Percentiles rank a stretch among this genome's conserved stretches.
phyloP scores from a whole-genome alignment of 1,140 invertebrate genomes.

The Lucilia sericata region DNA sequence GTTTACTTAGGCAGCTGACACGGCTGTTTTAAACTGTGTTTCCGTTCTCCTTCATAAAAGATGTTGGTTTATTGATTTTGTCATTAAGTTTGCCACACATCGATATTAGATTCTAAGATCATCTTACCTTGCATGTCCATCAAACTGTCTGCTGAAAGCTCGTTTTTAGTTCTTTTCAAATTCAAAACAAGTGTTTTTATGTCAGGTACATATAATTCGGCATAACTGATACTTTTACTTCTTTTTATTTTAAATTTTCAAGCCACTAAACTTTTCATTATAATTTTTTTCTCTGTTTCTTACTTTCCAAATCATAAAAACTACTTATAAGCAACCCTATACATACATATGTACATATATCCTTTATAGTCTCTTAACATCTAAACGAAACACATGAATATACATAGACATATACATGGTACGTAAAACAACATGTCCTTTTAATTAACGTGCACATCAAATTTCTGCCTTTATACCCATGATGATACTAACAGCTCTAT shows the following conservation, averaged over 20 bases:
- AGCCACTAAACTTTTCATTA: constrained; percentile 15
- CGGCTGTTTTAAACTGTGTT: neutral
- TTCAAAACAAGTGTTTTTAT: too few relatives aligned
- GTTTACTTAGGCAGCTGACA: constrained; percentile 13
- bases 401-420: neutral
- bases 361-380: neutral
- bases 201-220: too few relatives aligned
- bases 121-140: too few relatives aligned
- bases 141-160: too few relatives aligned
- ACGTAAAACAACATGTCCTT: constrained; percentile 21
- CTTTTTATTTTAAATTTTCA: neutral
- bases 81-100: too few relatives aligned
- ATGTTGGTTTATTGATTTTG: too few relatives aligned
- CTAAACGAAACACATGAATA: neutral
- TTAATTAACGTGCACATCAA: constrained; percentile 43
- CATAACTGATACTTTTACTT: neutral
- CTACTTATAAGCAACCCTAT: too few relatives aligned
- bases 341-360: neutral
- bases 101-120: too few relatives aligned
- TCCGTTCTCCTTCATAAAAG: neutral
- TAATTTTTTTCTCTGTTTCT: neutral
- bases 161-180: too few relatives aligned
- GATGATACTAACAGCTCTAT: neutral
- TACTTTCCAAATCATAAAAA: neutral
- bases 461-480: constrained; percentile 7